A percentile compares a stretch with the other conserved stretches of the same genome.
Evolutionary conservation across 2,113 vertebrate species (phyloP).

Genomic region (Zingel zingel): DNA sequence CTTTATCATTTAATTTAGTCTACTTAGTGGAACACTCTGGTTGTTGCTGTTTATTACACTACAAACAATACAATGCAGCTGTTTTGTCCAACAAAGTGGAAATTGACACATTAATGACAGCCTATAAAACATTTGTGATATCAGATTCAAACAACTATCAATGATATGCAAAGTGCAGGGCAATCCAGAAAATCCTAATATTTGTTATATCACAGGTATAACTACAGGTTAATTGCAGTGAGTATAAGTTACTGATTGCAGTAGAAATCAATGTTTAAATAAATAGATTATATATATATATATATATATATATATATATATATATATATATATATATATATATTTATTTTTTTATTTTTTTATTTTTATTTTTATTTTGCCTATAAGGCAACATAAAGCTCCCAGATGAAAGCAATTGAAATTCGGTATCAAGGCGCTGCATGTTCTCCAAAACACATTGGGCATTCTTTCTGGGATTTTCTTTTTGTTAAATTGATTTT

Average conservation of each 20-base stretch:
- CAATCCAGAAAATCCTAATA: neutral
- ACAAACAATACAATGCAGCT: neutral
- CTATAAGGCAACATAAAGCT: neutral
- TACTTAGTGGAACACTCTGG: neutral
- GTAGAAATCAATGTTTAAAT: neutral
- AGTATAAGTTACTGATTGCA: neutral
- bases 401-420: slow-evolving; percentile 8
- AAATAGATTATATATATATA: no score
- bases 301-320: no score
- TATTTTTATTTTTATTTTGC: no score
- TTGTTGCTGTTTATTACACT: neutral
- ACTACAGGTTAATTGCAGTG: neutral
- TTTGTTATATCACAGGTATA: neutral
- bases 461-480: neutral
- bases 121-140: neutral
- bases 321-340: no score
- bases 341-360: no score
- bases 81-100: neutral
- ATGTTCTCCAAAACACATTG: neutral
- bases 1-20: neutral
- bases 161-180: neutral
- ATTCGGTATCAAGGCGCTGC: neutral
- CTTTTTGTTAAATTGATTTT: neutral
- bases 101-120: neutral
- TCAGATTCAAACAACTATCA: neutral